Evolutionary conservation across 2,888 invertebrate species (phyloP).

Genomic region (Drosophila colorata): DNA sequence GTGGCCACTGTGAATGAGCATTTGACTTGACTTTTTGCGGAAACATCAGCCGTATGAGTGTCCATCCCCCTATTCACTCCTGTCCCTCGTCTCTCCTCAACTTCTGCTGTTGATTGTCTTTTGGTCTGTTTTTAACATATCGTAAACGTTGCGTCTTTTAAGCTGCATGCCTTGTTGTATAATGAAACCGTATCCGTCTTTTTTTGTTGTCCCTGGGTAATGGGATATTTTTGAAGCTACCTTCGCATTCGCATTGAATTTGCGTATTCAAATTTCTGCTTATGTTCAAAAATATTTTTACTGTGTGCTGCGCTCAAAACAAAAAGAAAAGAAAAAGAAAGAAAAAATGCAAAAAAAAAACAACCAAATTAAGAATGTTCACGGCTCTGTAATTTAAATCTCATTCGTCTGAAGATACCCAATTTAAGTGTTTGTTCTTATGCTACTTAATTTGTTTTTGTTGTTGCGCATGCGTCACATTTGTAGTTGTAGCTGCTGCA

Average conservation of each 20-base stretch:
- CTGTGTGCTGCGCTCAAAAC: constrained; percentile 24
- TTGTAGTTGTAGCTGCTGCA: constrained; percentile 3
- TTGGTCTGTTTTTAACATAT: constrained; percentile 46
- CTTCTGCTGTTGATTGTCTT: constrained; percentile 11
- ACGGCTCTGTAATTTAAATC: constrained; percentile 69
- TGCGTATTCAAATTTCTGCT: constrained; percentile 66
- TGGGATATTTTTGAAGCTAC: constrained; percentile 69
- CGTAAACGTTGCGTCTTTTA: constrained; percentile 60
- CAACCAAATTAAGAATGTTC: constrained; percentile 45
- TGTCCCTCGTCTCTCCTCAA: background rate
- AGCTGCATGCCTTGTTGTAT: constrained; percentile 47
- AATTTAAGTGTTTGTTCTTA: constrained; percentile 7
- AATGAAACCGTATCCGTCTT: constrained; percentile 62
- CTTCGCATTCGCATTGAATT: constrained; percentile 41
- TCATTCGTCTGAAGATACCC: constrained; percentile 21
- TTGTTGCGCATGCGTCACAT: constrained; percentile 32
- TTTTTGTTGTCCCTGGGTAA: constrained; percentile 49
- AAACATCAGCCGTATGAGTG: constrained; percentile 52
- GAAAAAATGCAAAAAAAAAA: constrained; percentile 7
- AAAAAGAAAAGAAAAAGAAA: constrained; percentile 24
- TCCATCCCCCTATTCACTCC: background rate
- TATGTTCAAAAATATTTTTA: constrained; percentile 66
- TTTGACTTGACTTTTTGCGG: constrained; percentile 63
- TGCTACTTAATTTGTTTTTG: constrained; percentile 17
- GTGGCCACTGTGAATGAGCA: constrained; percentile 60